Conservation (phyloP, 2,888 invertebrate genomes). For the Tenodera sinensis region DNA sequence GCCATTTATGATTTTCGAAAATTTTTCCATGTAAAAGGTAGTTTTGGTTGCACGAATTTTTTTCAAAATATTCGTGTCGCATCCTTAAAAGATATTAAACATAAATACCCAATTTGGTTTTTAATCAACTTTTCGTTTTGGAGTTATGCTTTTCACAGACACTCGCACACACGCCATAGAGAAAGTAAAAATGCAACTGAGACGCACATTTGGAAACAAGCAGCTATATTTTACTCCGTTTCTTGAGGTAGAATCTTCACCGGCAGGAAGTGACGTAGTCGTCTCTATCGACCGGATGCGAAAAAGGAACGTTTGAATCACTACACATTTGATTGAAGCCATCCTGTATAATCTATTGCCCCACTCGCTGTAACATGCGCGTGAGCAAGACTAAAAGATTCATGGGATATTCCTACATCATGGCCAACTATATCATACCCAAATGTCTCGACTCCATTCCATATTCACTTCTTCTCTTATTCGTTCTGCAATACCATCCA, state of each 20-base stretch:
- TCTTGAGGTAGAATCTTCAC: not conserved
- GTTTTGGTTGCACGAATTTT: too few species aligned
- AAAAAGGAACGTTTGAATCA: not conserved
- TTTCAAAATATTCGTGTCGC: too few species aligned
- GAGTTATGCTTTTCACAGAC: too few species aligned
- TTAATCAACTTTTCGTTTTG: too few species aligned
- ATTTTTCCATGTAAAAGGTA: too few species aligned
- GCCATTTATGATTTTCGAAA: too few species aligned
- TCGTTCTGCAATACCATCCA: not conserved
- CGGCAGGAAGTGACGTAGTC: not conserved
- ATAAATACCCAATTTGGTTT: too few species aligned
- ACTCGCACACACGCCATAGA: too few species aligned
- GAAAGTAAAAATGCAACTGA: not conserved
- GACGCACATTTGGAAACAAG: not conserved
- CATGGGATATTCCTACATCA: not conserved
- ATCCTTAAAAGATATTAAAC: too few species aligned
- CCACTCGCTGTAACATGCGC: not conserved
- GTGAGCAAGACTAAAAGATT: not conserved
- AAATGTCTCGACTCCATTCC: not conserved
- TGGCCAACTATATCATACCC: not conserved
- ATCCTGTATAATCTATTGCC: not conserved
- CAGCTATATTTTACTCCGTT: not conserved
- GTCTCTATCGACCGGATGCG: too few species aligned
- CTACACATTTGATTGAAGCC: constrained; percentile 9
- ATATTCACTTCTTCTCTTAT: not conserved